Conservation (phyloP, 2,888 invertebrate genomes). For the Coremacera marginata region DNA sequence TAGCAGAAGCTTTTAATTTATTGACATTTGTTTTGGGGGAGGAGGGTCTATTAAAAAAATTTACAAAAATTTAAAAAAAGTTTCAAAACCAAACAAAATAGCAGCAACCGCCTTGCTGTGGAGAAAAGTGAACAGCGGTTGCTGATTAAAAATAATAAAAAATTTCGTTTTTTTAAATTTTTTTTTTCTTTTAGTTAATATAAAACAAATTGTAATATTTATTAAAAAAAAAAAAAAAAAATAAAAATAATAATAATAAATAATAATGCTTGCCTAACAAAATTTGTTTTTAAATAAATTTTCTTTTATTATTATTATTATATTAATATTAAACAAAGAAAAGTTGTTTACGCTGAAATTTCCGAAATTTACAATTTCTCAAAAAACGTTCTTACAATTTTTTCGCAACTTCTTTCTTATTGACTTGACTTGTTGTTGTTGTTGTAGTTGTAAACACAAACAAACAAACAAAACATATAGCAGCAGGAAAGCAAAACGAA, state of each 20-base stretch:
- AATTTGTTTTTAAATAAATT: constrained; percentile 45
- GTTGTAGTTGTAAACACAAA: neutral
- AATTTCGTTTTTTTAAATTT: constrained; percentile 27
- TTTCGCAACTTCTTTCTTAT: constrained; percentile 14
- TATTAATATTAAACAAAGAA: constrained; percentile 47
- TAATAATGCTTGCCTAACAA: constrained; percentile 54
- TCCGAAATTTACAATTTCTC: constrained; percentile 16
- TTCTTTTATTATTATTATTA: constrained; percentile 39
- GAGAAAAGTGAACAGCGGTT: constrained; percentile 20
- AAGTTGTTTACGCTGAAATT: constrained; percentile 45
- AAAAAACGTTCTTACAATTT: neutral
- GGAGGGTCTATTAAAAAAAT: too few relatives aligned
- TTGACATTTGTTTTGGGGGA: too few relatives aligned
- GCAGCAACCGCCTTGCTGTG: constrained; percentile 14
- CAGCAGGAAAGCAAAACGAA: constrained; percentile 1
- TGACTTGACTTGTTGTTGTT: constrained; percentile 19
- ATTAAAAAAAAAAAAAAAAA: constrained; percentile 62
- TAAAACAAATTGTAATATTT: constrained; percentile 60
- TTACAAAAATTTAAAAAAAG: neutral
- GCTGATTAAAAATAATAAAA: constrained; percentile 35
- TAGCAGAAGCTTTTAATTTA: too few relatives aligned
- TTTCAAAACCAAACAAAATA: neutral
- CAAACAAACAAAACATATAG: constrained; percentile 7
- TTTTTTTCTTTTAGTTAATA: constrained; percentile 49
- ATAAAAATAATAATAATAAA: constrained; percentile 56